Evolutionary conservation across 2,113 vertebrate genomes (phyloP), one percentile per base, ranked within the genome.

Genomic region (Hemibagrus wyckioides): DNA sequence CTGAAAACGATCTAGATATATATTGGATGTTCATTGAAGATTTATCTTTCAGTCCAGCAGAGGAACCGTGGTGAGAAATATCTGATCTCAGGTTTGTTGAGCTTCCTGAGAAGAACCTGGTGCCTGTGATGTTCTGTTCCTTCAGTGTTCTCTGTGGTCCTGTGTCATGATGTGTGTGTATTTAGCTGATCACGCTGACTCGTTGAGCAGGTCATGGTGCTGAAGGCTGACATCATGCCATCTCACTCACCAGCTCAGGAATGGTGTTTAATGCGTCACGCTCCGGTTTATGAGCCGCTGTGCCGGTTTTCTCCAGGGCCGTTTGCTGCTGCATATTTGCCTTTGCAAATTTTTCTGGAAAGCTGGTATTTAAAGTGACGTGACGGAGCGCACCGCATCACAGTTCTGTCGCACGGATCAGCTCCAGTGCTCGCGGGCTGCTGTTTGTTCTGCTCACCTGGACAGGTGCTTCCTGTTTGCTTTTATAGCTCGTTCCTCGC

Each of bases 401-500:
- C 19, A 19, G 8, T 1, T 82, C 41, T 36, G 28, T 17, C 73
- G 15, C 25, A 48, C 11, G 0, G 48, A 11, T 83, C 44, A 36
- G 41, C 0, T 50, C 6, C 39, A 6, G n/a, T 50, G 83, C 56
- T 65, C 41, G 50, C 73, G 30, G 80, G 14, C 48, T 41, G 83
- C 5, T 87, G 84, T 83, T 88, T 90, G 89, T 91, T 86, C 87
- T 91, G 89, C 28, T 33, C 92, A 88, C 67, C 85, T 76, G 77
- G 89, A 77, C 94, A 94, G 94, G 93, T 95, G 94, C 89, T 90
- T 89, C 73, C 82, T 94, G 94, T 95, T 94, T 95, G 90, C 91
- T 94, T 87, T n/a, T n/a, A n/a, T 85, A 69, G 61, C 65, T 17
- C 36, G 1, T 80, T 85, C 83, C 56, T 15, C 30, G 2, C 81